Evolutionary conservation across 2,113 vertebrate genomes (phyloP), one percentile per base, ranked within the genome.

Genomic region (Lepisosteus oculatus): DNA sequence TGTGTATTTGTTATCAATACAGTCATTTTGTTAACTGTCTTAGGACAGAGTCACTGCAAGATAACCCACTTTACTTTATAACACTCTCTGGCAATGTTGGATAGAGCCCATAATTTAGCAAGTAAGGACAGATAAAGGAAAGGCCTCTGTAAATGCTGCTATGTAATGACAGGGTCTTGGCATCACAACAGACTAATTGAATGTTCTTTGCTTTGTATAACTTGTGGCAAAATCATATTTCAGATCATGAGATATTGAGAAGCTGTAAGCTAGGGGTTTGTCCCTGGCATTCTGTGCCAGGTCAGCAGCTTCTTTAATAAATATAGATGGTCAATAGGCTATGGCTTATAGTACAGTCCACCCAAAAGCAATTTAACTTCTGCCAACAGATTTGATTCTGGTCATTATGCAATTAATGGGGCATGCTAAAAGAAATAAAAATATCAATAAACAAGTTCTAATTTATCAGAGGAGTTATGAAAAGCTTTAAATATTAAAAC

Each of bases 401-500:
- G 44, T 11, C 66, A 17, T 45, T 12, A n/a, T 8, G 9, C n/a
- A 17, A 43, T 43, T 44, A 13, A 15, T 66, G 7, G 17, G 41
- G 4, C 17, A 8, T 12, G 8, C 11, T 1, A 3, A 80, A 74
- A 76, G 61, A 84, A 82, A 74, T 51, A 75, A 71, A 79, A 78
- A 85, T 69, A 77, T 75, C 65, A 17, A 45, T 68, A 73, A 77
- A 68, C 64, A 64, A 63, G 71, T 76, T 82, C 78, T 78, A 76
- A 87, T 85, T 83, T 80, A 79, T 79, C 75, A 69, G 74, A 85
- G 72, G 69, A 68, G 73, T 72, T 71, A 64, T 69, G 72, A 6
- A 43, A 71, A 62, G 68, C 65, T 83, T 88, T 85, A 85, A 86
- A 85, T 87, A 88, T 89, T 86, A 88, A 81, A 64, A 68, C 64